These are phyloP conservation scores for Enoplosus armatus DNA, from an alignment of 2,797 vertebrate species.

Conservation along the genomic window DNA sequence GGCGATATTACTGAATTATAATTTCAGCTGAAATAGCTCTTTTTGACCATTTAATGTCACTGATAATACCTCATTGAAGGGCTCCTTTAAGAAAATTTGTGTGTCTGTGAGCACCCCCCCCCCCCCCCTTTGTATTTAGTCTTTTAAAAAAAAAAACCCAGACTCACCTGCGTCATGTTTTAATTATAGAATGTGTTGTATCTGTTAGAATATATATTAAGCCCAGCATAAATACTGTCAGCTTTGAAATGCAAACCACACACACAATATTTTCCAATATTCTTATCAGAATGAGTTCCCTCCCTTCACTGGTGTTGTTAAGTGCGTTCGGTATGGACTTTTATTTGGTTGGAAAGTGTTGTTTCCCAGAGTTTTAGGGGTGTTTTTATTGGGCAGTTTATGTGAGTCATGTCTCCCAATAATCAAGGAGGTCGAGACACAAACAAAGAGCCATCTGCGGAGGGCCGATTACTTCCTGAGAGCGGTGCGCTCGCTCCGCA, in stretches of 20 bases:
- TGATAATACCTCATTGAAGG: no score
- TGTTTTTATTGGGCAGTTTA: constrained; percentile 54
- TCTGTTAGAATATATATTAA: not conserved
- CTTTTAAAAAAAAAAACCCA: no score
- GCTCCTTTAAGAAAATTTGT: no score
- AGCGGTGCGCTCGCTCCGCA: constrained; percentile 3
- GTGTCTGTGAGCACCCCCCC: no score
- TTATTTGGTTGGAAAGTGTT: constrained; percentile 37
- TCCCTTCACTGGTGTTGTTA: not conserved
- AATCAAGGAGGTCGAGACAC: constrained; percentile 61
- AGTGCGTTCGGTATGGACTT: not conserved
- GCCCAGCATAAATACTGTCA: no score
- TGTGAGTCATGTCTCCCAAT: constrained; percentile 51
- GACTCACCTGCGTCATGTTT: no score
- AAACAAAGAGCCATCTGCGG: constrained; percentile 65
- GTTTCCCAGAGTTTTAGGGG: constrained; percentile 39
- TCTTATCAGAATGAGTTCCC: not conserved
- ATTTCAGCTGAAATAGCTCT: no score
- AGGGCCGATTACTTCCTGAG: constrained; percentile 62
- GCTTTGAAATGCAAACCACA: not conserved
- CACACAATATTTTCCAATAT: not conserved
- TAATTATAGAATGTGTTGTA: no score
- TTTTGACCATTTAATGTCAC: no score
- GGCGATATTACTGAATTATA: no score
- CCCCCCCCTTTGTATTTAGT: no score